Base-by-base conservation (phyloP, 2,113 vertebrate genomes). In the Rhabdomys dilectus region DNA sequence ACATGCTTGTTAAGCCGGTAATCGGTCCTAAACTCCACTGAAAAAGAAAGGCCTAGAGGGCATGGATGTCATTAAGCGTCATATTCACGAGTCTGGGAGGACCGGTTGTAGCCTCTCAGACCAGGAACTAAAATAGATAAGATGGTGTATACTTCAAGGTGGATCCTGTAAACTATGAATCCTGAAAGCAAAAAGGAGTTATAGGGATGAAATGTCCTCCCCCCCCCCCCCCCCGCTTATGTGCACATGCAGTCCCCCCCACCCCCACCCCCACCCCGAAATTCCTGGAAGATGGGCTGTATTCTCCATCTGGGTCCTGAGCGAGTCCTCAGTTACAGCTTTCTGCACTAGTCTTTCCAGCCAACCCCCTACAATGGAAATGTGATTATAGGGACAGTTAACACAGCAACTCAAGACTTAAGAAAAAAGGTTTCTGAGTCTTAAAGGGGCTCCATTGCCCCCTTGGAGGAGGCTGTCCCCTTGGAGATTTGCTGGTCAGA, bases 261-360 rank as follows among this genome's bases (percentile, higher is more conserved):
- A 51, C 29, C 29, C 21, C n/a, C n/a, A n/a, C 72, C 51, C 84
- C 62, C 34, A 51, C 29, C 29, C 21, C n/a, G n/a, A 2, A 73
- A 82, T 56, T 22, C 19, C 34, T 29, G 9, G 1, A 60, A 84
- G 12, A 29, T 89, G 0, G 0, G 39, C 75, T 7, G 42, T n/a
- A 45, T 89, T 77, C 66, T 77, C 24, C 31, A 13, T 72, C 15
- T 39, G 36, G 73, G 21, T 21, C 10, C 68, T 66, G 36, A 78
- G 17, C 0, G 0, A 13, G n/a, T 5, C 26, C 9, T 13, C 22
- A 53, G 66, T 60, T 81, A 81, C 0, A 31, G 16, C 2, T 56
- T 19, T 42, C n/a, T 84, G 36, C 39, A 60, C 26, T 36, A 5
- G 51, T 13, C 42, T 91, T 60, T 93, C 1, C 0, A 15, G 12